Percentiles rank a stretch among this genome's conserved stretches.
Conservation (phyloP, 1,140 invertebrate genomes). For the Vollenhovia emeryi region DNA sequence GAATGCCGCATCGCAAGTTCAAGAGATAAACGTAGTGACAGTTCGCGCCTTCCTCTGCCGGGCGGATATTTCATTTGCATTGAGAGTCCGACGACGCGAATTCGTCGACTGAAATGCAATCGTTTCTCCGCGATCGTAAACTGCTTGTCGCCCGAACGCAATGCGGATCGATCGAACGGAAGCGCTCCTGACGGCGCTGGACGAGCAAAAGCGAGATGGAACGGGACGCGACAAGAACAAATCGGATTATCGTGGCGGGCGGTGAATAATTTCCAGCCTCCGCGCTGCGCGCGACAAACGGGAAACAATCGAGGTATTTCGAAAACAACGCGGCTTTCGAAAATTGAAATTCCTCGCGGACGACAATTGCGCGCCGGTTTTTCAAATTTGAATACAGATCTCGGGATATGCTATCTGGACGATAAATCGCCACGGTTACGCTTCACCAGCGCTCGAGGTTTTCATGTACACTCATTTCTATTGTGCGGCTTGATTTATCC, state of each 20-base stretch:
- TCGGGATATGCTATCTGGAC: background rate
- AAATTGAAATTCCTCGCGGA: background rate
- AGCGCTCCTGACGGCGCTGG: background rate
- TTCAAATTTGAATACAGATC: background rate
- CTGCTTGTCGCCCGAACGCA: background rate
- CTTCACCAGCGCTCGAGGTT: background rate
- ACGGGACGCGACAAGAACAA: constrained; percentile 21
- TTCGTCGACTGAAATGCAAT: constrained; percentile 52
- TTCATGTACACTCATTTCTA: background rate
- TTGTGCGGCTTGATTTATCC: background rate
- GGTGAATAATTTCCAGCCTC: constrained; percentile 33
- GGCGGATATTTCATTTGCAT: constrained; percentile 12
- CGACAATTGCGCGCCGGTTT: background rate
- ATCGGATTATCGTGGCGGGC: constrained; percentile 36
- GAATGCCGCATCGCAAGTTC: background rate
- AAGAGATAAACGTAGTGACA: background rate
- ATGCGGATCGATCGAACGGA: constrained; percentile 26
- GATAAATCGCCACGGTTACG: background rate
- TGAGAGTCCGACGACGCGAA: background rate
- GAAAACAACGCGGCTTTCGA: background rate
- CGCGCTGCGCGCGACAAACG: background rate
- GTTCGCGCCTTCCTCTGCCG: background rate
- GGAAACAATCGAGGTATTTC: constrained; percentile 5
- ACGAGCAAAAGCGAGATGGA: constrained; percentile 4
- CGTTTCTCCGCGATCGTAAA: constrained; percentile 18